phyloP scores from a whole-genome alignment of 1,140 invertebrate species.

The Ips typographus region DNA sequence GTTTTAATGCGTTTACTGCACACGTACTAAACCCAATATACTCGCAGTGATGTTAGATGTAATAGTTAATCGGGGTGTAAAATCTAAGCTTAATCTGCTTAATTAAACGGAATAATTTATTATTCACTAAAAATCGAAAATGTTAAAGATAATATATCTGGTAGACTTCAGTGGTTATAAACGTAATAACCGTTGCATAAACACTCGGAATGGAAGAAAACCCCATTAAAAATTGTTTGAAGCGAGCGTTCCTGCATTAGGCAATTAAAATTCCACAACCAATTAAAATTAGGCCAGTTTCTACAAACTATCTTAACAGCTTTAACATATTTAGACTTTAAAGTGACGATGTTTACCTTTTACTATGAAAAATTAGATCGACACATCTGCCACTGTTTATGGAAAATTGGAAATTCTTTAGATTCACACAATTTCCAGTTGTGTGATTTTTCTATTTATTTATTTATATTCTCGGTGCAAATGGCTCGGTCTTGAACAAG shows the following conservation, averaged over 20 bases:
- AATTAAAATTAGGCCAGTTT: conserved; percentile 5
- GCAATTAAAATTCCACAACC: conserved; percentile 10
- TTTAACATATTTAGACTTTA: neutral
- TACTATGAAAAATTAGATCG: neutral
- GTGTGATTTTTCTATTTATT: too few species aligned
- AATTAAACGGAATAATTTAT: neutral
- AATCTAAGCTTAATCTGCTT: neutral
- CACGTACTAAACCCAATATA: neutral
- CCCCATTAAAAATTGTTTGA: neutral
- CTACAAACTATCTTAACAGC: neutral
- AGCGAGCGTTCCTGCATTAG: neutral
- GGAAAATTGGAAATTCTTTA: neutral
- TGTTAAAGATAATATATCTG: neutral
- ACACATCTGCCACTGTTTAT: neutral
- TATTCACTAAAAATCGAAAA: neutral
- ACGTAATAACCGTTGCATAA: neutral
- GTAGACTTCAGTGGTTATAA: neutral
- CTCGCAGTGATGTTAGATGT: neutral
- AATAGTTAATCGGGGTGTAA: neutral
- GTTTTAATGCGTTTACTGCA: too few species aligned
- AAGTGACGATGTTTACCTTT: neutral
- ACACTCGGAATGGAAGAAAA: neutral
- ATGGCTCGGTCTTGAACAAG: too few species aligned
- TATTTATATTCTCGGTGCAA: too few species aligned
- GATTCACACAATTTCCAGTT: neutral